Evolutionary conservation across 2,888 invertebrate genomes (phyloP), one percentile per base, ranked within the genome.

Genomic region (Ceratothoa steindachneri): DNA sequence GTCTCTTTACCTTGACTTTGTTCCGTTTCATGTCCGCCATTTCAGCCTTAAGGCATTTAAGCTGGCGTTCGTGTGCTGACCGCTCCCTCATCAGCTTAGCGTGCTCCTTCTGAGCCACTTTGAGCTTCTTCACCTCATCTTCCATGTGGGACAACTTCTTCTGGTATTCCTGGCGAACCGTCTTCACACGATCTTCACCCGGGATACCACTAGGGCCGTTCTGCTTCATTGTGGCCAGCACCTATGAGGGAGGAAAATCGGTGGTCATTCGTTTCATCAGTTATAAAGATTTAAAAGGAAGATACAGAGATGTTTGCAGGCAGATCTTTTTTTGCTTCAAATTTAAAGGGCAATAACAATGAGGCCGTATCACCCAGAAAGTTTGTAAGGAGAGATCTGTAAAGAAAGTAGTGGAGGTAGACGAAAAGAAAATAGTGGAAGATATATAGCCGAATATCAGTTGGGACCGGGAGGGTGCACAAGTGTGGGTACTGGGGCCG

Each of bases 131-230:
- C 83, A 96, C 85, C 83, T 97, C 95, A 73, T 90, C 89, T 82
- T 94, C 91, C 91, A 97, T 91, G 28, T 89, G 89, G 15, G 87
- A 86, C 69, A 97, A 86, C 82, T 93, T 93, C 52, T 90, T 89
- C 83, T 97, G 95, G 85, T 95, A 98, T 81, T 97, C 94, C 30
- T 93, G 92, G 80, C 91, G 91, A 69, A 95, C 88, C 83, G 92
- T 90, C 82, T 91, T 91, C 5, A 91, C 87, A 81, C 85, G 85
- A 55, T 85, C 85, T 7, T 84, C 82, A 22, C 83, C 30, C 15
- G 65, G 30, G 12, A n/a, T 28, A 7, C 77, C 71, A 22, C 31
- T 64, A 3, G 65, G 65, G 24, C 67, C 69, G 28, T 69, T 70
- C 0, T 69, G 65, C 67, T 76, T 79, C 68, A 79, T 71, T 72